phyloP scores from a whole-genome alignment of 2,797 vertebrate genomes.

The Jordanella pulchra region DNA sequence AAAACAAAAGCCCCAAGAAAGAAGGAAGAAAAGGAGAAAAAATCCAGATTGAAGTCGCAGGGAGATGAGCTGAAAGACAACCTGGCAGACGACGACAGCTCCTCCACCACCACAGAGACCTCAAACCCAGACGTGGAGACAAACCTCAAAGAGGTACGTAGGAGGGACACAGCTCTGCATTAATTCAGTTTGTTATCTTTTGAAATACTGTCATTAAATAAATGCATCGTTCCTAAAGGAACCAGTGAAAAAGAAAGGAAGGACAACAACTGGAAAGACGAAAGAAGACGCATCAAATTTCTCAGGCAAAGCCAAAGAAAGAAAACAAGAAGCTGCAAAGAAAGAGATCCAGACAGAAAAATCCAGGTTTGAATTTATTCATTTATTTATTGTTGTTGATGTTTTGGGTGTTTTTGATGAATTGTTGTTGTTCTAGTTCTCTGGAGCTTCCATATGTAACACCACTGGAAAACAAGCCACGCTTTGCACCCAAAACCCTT shows the following conservation, averaged over 20 bases:
- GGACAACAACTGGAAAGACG: conserved; percentile 79
- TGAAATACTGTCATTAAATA: background rate
- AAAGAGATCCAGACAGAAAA: conserved; percentile 89
- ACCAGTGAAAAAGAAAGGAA: conserved; percentile 91
- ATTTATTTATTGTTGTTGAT: background rate
- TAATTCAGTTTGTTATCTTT: background rate
- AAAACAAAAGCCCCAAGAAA: conserved; percentile 91
- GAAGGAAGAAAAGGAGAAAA: conserved; percentile 90
- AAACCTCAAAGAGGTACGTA: conserved; percentile 87
- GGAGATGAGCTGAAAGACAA: conserved; percentile 93
- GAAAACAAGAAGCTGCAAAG: conserved; percentile 84
- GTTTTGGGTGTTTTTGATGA: background rate
- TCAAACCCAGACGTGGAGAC: conserved; percentile 95
- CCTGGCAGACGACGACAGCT: conserved; percentile 94
- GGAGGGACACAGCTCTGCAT: too few species aligned
- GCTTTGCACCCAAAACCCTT: conserved; percentile 87
- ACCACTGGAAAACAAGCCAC: conserved; percentile 90
- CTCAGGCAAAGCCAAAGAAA: conserved; percentile 87
- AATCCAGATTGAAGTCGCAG: conserved; percentile 82
- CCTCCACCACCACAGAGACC: conserved; percentile 97
- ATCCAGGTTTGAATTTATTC: conserved; percentile 80
- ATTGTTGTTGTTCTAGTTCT: conserved; percentile 74
- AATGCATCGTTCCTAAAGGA: conserved; percentile 77
- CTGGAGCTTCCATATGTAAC: conserved; percentile 90
- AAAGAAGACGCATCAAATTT: conserved; percentile 85